A percentile compares a stretch with the other conserved stretches of the same genome.
Conservation (phyloP, 30 jellyfish, hydroid and myxozoan species). For the Calvadosia cruxmelitensis region DNA sequence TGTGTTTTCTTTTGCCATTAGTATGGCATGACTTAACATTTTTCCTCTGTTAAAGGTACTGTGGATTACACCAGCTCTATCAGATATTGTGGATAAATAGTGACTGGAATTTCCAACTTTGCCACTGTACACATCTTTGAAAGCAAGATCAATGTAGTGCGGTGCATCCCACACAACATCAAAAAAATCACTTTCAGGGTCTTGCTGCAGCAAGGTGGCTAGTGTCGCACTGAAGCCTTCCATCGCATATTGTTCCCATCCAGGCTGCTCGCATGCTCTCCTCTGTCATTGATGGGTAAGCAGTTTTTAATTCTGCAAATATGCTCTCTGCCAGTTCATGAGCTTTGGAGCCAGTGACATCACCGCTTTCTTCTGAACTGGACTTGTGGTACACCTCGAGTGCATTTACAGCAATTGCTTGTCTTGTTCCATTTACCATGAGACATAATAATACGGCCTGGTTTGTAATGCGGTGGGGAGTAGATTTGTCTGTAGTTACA, state of each 20-base stretch:
- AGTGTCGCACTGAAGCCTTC: neutral
- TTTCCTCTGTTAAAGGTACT: conserved; percentile 5
- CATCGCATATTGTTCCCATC: conserved; percentile 14
- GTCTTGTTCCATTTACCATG: conserved; percentile 16
- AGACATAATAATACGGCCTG: conserved; percentile 18
- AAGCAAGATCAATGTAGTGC: neutral
- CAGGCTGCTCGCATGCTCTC: neutral
- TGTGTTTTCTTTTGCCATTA: neutral
- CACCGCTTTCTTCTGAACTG: neutral
- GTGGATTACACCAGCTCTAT: conserved; percentile 1
- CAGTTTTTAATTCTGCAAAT: neutral
- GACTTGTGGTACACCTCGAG: conserved; percentile 2
- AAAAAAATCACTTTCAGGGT: neutral
- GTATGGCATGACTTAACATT: conserved; percentile 8
- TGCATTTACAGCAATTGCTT: conserved; percentile 26
- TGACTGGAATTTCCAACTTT: neutral
- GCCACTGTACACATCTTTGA: neutral
- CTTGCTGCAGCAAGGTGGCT: no score
- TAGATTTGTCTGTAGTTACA: conserved; percentile 25
- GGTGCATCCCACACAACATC: conserved; percentile 2
- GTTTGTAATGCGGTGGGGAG: conserved; percentile 10
- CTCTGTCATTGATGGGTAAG: neutral
- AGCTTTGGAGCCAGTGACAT: conserved; percentile 3
- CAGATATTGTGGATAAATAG: neutral
- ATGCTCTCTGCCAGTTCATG: conserved; percentile 1